phyloP scores from a whole-genome alignment of 2,888 invertebrate genomes.

The Drosophila sordidula region DNA sequence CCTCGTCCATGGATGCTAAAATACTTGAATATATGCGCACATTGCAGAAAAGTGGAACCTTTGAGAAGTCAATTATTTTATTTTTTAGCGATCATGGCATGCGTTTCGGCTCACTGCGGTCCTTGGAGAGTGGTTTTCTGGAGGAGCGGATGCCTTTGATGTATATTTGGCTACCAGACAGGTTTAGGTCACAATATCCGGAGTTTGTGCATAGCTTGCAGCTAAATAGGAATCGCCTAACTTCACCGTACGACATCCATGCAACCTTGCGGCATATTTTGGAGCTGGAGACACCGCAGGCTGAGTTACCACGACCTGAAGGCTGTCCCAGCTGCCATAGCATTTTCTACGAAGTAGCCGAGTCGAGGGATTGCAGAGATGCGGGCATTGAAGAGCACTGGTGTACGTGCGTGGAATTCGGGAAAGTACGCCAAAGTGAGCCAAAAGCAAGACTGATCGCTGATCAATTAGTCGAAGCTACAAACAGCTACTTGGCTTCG shows the following conservation, averaged over 20 bases:
- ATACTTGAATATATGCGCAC: constrained; percentile 87
- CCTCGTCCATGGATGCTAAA: constrained; percentile 88
- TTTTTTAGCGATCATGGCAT: constrained; percentile 92
- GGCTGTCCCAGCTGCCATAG: constrained; percentile 89
- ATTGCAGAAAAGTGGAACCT: constrained; percentile 86
- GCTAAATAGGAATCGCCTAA: constrained; percentile 88
- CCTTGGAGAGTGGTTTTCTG: constrained; percentile 89
- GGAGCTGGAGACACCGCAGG: constrained; percentile 37
- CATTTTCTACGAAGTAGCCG: constrained; percentile 87
- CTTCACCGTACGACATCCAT: constrained; percentile 74
- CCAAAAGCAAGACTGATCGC: constrained; percentile 23
- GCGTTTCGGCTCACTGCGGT: constrained; percentile 89
- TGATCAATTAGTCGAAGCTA: constrained; percentile 58
- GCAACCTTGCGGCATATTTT: constrained; percentile 54
- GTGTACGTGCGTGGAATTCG: constrained; percentile 88
- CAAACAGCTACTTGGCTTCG: constrained; percentile 58
- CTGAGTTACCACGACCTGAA: constrained; percentile 49
- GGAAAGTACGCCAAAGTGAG: constrained; percentile 1
- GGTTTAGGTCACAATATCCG: constrained; percentile 87
- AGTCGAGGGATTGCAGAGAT: constrained; percentile 88
- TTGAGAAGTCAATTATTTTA: constrained; percentile 89
- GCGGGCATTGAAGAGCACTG: constrained; percentile 89
- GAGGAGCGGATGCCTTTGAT: constrained; percentile 91
- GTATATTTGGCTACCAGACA: constrained; percentile 88
- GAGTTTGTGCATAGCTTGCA: constrained; percentile 86